Conservation (phyloP, 1,140 invertebrate genomes). For the Drosophila ananassae region DNA sequence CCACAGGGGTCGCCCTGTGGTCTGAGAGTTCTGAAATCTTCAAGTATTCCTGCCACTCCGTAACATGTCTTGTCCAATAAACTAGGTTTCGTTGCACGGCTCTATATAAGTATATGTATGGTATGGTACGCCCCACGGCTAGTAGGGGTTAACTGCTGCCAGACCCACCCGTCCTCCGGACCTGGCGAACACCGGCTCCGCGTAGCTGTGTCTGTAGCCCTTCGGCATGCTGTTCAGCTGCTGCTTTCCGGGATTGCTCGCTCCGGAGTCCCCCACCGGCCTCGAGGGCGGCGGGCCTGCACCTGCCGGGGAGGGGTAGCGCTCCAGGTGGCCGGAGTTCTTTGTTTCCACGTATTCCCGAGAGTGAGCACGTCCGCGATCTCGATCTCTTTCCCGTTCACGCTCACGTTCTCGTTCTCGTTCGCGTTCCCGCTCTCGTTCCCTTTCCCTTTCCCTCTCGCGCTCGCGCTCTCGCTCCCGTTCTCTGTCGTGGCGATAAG, state of each 20-base stretch:
- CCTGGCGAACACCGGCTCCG: conserved; percentile 83
- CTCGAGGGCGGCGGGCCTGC: conserved; percentile 38
- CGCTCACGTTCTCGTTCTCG: not conserved
- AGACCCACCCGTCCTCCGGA: conserved; percentile 79
- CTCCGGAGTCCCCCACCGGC: conserved; percentile 14
- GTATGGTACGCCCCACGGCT: not conserved
- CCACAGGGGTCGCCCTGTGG: not conserved
- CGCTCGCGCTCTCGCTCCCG: conserved; percentile 39
- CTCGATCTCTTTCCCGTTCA: not conserved
- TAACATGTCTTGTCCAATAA: conserved; percentile 27
- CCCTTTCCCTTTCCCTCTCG: conserved; percentile 9
- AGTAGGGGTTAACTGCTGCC: conserved; percentile 83
- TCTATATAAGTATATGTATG: conserved; percentile 6
- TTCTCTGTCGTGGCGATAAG: conserved; percentile 55
- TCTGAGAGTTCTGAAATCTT: not conserved
- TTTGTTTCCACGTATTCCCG: conserved; percentile 62
- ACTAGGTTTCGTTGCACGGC: conserved; percentile 55
- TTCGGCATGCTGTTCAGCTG: conserved; percentile 70
- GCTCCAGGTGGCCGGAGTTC: conserved; percentile 41
- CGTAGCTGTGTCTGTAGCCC: conserved; percentile 86
- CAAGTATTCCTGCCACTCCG: not conserved
- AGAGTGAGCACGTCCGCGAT: conserved; percentile 52
- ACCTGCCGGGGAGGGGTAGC: conserved; percentile 63
- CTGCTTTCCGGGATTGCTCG: conserved; percentile 47
- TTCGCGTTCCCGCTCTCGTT: not conserved